Conservation (phyloP, 2,888 invertebrate genomes). For the Palloptera scutellata region DNA sequence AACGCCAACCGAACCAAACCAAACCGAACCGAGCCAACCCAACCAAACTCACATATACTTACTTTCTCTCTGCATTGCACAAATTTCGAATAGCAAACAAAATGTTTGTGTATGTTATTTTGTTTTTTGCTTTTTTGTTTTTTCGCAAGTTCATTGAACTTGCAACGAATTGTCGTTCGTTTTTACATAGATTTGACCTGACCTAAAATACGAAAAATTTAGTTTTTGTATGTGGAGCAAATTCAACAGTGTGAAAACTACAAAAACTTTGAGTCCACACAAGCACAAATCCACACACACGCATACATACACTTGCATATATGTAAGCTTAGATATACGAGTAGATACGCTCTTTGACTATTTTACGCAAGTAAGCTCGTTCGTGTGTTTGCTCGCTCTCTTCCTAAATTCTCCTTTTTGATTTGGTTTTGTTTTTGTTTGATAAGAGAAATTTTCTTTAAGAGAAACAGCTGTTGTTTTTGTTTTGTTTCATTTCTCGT, state of each 20-base stretch:
- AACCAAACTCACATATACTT: slow-evolving; percentile 26
- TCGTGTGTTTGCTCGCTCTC: too few relatives aligned
- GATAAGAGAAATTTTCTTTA: too few relatives aligned
- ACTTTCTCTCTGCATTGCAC: slow-evolving; percentile 41
- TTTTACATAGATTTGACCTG: slow-evolving; percentile 61
- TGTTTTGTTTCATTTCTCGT: too few relatives aligned
- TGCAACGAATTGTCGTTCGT: slow-evolving; percentile 47
- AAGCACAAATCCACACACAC: slow-evolving; percentile 4
- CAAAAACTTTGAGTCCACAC: slow-evolving; percentile 19
- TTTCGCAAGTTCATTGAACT: slow-evolving; percentile 60
- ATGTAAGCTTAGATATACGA: too few relatives aligned
- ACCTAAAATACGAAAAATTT: slow-evolving; percentile 60
- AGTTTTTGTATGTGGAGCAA: slow-evolving; percentile 47
- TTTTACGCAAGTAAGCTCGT: too few relatives aligned
- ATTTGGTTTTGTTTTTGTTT: too few relatives aligned
- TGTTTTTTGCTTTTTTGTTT: too few relatives aligned
- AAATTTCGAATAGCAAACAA: too few relatives aligned
- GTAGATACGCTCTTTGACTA: too few relatives aligned
- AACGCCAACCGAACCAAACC: not conserved
- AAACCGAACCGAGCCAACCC: not conserved
- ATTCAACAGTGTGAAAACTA: slow-evolving; percentile 44
- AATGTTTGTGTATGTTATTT: too few relatives aligned
- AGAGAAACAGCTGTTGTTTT: too few relatives aligned
- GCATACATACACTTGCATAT: not conserved
- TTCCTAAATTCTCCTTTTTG: too few relatives aligned